phyloP scores from a whole-genome alignment of 2,888 invertebrate species.

The Julus scandinavius region DNA sequence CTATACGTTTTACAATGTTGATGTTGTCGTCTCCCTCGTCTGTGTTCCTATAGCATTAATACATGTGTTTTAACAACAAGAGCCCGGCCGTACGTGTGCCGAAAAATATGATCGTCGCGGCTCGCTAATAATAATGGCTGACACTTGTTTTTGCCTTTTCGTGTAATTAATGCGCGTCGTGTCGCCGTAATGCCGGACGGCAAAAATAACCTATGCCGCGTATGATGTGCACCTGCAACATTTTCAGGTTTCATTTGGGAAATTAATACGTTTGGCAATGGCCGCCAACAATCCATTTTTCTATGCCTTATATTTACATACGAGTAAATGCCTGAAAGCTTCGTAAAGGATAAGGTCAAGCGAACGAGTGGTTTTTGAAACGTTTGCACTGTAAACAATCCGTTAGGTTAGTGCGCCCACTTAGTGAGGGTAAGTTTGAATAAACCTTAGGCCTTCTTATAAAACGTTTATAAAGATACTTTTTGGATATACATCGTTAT shows the following conservation, averaged over 20 bases:
- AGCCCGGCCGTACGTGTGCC: not conserved
- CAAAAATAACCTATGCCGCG: not conserved
- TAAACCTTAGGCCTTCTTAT: not conserved
- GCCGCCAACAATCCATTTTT: conserved; percentile 4
- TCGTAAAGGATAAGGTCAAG: not conserved
- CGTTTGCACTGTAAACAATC: not conserved
- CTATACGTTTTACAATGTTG: not conserved
- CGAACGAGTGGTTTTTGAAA: not conserved
- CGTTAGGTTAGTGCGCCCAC: not conserved
- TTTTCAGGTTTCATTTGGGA: not conserved
- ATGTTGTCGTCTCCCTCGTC: not conserved
- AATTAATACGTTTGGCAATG: conserved; percentile 23
- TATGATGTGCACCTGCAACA: not conserved
- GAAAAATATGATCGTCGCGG: not conserved
- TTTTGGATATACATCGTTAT: not conserved
- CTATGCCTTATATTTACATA: not conserved
- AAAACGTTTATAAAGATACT: not conserved
- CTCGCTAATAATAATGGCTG: conserved; percentile 25
- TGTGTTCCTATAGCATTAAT: not conserved
- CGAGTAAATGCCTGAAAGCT: not conserved
- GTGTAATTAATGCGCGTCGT: not conserved
- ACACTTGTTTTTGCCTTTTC: conserved; percentile 11
- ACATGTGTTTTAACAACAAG: not conserved
- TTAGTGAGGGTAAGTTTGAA: not conserved
- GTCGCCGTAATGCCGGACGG: not conserved